Evolutionary conservation across 2,797 vertebrate species (phyloP).

Genomic region (Ispidina lecontei): DNA sequence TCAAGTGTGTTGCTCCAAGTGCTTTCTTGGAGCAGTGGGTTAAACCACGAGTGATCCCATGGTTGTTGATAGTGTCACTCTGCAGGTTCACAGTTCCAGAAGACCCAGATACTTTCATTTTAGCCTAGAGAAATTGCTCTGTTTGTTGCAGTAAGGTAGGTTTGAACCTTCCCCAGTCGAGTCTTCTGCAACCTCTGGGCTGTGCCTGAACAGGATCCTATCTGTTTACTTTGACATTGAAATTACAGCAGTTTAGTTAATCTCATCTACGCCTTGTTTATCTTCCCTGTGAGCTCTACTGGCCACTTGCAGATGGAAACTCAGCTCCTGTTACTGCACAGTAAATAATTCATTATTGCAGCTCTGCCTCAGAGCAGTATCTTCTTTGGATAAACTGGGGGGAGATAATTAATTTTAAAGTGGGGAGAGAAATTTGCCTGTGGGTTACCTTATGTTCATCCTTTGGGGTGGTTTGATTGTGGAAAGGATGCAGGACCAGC

Average conservation of each 20-base stretch:
- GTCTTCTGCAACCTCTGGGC: not conserved
- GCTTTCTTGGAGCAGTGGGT: not conserved
- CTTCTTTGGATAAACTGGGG: rapidly evolving
- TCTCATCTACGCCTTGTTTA: slow-evolving; percentile 14
- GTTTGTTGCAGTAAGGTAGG: not conserved
- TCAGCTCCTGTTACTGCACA: not conserved
- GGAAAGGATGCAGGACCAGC: not conserved
- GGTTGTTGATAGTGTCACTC: rapidly evolving
- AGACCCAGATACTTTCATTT: not conserved
- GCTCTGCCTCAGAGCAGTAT: not conserved
- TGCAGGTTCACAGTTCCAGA: not conserved
- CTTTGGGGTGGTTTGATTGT: not conserved
- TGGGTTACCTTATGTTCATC: rapidly evolving
- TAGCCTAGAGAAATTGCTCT: not conserved
- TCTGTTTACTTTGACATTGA: slow-evolving; percentile 27
- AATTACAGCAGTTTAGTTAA: not conserved
- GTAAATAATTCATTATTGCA: slow-evolving; percentile 18
- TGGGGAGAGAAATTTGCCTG: rapidly evolving
- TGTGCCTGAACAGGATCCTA: slow-evolving; percentile 45
- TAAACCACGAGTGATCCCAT: not conserved
- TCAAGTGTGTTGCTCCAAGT: rapidly evolving
- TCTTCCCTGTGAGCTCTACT: not conserved
- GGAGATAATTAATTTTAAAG: not conserved
- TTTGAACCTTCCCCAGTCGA: not conserved
- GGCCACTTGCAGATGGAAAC: not conserved